Conservation (phyloP, 2,797 vertebrate species). For the Typhlichthys eigenmanni region DNA sequence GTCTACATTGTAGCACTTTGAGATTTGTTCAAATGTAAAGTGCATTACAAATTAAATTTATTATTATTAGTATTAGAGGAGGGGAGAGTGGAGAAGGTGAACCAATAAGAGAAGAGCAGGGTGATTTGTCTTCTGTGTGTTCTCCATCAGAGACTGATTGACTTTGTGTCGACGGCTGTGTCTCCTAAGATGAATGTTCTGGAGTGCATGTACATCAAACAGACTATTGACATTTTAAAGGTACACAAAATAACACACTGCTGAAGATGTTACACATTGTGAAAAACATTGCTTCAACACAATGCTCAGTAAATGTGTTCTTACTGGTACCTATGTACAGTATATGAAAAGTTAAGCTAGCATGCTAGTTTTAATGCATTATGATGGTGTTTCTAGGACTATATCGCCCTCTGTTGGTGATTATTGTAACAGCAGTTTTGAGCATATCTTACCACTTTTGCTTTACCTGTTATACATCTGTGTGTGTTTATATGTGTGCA, state of each 20-base stretch:
- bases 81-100: neutral
- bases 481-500: neutral
- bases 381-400: too few species aligned
- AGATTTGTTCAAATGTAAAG: too few species aligned
- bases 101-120: conserved; percentile 7
- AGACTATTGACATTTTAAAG: conserved; percentile 85
- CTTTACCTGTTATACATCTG: neutral
- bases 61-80: too few species aligned
- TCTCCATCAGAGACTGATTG: conserved; percentile 76
- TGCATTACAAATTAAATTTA: too few species aligned
- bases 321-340: too few species aligned
- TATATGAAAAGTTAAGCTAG: too few species aligned
- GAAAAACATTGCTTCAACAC: too few species aligned
- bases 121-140: neutral
- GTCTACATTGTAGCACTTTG: too few species aligned
- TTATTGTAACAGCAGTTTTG: neutral
- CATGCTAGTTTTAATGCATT: too few species aligned
- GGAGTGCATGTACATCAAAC: conserved; percentile 88
- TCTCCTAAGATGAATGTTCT: conserved; percentile 83
- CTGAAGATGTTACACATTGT: too few species aligned
- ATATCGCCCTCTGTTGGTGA: neutral
- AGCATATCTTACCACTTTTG: too few species aligned
- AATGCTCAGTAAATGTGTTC: too few species aligned
- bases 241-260: conserved; percentile 44
- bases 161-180: conserved; percentile 81